A percentile compares a stretch with the other conserved stretches of the same genome.
These are phyloP conservation scores for Geotrupes spiniger DNA, from an alignment of 2,888 invertebrate genomes.

Conservation along the genomic window DNA sequence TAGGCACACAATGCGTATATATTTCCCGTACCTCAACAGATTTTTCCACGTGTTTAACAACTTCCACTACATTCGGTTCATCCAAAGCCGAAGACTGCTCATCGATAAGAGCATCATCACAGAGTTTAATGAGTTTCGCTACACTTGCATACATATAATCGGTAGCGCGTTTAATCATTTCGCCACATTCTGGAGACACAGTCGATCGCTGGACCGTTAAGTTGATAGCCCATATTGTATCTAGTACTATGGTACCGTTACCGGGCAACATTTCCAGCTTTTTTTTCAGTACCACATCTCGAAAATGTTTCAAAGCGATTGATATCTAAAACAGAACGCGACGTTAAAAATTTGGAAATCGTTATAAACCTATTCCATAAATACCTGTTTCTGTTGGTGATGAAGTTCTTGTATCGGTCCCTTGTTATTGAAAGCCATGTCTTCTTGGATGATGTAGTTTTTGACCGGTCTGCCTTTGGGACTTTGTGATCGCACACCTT, in stretches of 20 bases:
- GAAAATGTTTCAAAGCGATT: constrained; percentile 81
- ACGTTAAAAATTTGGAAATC: too few species aligned
- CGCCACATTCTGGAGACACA: constrained; percentile 53
- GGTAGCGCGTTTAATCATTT: constrained; percentile 72
- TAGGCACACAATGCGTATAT: not conserved
- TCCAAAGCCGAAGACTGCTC: constrained; percentile 63
- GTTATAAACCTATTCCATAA: too few species aligned
- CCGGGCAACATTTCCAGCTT: constrained; percentile 92
- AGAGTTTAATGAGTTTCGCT: constrained; percentile 78
- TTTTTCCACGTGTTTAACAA: constrained; percentile 68
- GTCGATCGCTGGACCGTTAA: constrained; percentile 49
- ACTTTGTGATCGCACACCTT: constrained; percentile 45
- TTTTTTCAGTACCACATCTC: constrained; percentile 88
- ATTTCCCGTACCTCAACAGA: constrained; percentile 62
- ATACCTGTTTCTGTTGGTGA: constrained; percentile 32
- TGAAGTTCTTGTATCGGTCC: constrained; percentile 40
- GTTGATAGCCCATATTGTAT: constrained; percentile 86
- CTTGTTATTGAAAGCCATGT: constrained; percentile 27
- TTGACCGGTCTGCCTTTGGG: constrained; percentile 46
- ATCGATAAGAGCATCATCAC: constrained; percentile 82
- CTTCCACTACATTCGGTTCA: constrained; percentile 61
- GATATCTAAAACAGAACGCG: constrained; percentile 55
- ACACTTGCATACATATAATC: constrained; percentile 84
- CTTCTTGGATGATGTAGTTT: constrained; percentile 8
- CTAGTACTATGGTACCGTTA: constrained; percentile 89